Percentiles rank a stretch among this genome's conserved stretches.
Evolutionary conservation across 1,140 invertebrate species (phyloP).

Genomic region (Penaeus indicus): DNA sequence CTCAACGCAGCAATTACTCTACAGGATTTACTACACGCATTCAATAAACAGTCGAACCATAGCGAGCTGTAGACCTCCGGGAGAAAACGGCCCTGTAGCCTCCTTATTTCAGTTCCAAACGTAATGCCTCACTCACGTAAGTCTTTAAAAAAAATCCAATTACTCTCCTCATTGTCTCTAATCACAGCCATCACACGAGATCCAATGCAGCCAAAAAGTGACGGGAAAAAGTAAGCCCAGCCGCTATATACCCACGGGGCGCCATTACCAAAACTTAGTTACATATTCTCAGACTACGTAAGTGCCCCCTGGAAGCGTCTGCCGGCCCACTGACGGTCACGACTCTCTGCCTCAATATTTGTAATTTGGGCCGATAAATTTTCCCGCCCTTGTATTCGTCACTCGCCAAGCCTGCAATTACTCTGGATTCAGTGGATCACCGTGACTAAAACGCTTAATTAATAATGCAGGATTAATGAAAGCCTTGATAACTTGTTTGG

Average conservation of each 20-base stretch:
- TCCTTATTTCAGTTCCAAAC: too few relatives aligned
- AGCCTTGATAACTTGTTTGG: slow-evolving; percentile 61
- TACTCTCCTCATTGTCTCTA: too few relatives aligned
- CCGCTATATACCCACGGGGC: background rate
- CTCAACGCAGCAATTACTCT: too few relatives aligned
- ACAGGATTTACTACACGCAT: too few relatives aligned
- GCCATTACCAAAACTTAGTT: slow-evolving; percentile 19
- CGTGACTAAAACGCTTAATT: slow-evolving; percentile 61
- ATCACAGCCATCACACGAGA: too few relatives aligned
- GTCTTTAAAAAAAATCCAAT: too few relatives aligned
- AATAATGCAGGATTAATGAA: slow-evolving; percentile 62
- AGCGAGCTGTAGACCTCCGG: too few relatives aligned
- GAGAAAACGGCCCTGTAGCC: too few relatives aligned
- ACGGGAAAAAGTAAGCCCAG: too few relatives aligned
- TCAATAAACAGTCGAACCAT: too few relatives aligned
- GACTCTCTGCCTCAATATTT: slow-evolving; percentile 27
- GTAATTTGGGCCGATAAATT: slow-evolving; percentile 56
- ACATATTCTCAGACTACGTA: slow-evolving; percentile 28
- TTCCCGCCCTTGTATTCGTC: slow-evolving; percentile 22
- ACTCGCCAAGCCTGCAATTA: slow-evolving; percentile 32
- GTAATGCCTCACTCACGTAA: too few relatives aligned
- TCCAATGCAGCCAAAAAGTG: too few relatives aligned
- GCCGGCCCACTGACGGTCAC: slow-evolving; percentile 14
- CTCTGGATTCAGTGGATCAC: slow-evolving; percentile 58
- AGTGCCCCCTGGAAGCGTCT: background rate